Evolutionary conservation across 2,113 vertebrate species (phyloP).

Genomic region (Athene cunicularia): DNA sequence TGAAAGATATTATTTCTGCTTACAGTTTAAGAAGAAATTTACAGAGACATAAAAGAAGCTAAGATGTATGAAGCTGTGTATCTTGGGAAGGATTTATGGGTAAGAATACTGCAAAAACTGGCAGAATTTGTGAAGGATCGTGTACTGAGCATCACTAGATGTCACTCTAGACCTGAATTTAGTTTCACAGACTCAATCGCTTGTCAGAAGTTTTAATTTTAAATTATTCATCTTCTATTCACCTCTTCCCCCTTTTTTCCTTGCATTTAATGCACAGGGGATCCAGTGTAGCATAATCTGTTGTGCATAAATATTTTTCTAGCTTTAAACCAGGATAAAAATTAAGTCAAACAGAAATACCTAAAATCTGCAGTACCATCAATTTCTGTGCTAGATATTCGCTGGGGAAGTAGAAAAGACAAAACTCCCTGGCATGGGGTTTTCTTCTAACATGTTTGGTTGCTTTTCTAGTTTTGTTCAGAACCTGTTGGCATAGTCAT

Average conservation of each 20-base stretch:
- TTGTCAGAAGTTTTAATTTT: not conserved
- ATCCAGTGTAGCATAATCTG: not conserved
- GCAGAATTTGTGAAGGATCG: not conserved
- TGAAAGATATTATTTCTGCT: not conserved
- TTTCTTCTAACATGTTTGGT: not conserved
- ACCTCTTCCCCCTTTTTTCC: fast-evolving
- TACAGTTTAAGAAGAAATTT: not conserved
- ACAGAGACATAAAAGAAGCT: not conserved
- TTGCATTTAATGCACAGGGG: not conserved
- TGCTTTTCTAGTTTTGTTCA: not conserved
- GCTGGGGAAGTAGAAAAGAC: not conserved
- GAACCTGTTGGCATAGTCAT: not conserved
- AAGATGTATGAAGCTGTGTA: not conserved
- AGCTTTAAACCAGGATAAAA: not conserved
- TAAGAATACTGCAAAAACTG: not conserved
- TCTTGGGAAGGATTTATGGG: not conserved
- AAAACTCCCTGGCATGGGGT: not conserved
- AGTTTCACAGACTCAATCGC: not conserved
- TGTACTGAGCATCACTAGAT: slow-evolving; percentile 41
- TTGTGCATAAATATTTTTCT: not conserved
- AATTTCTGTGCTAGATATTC: not conserved
- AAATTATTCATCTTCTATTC: not conserved
- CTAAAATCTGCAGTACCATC: not conserved
- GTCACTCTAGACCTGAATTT: slow-evolving; percentile 54
- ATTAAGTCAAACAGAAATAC: not conserved